Base-by-base conservation (phyloP, 2,888 invertebrate species). In the Lasioglossum vierecki region DNA sequence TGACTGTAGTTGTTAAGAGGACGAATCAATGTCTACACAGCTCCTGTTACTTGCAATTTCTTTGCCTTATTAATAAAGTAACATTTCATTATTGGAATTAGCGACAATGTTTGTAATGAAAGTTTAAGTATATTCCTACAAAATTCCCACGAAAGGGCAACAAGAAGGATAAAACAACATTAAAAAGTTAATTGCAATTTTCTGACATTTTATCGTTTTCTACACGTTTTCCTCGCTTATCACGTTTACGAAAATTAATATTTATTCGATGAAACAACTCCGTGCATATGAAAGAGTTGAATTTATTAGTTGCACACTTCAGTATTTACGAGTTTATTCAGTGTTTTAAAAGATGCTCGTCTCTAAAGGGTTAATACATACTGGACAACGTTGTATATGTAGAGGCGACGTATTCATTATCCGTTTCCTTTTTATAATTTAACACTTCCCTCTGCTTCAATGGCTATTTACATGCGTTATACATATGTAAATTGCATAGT, bases 401-500 rank as follows among this genome's bases (percentile, higher is more conserved):
- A 60, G 60, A 60, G 60, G 60, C 26, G 11, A 60, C 60, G 26
- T 60, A 60, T 60, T 60, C 60, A 60, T 60, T 60, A 60, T 26
- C 26, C 60, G 26, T 60, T 60, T 60, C 60, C 60, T 60, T 60
- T 60, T 60, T 60, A 60, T 13, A 60, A 44, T 44, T 44, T 44
- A 44, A 60, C 26, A 60, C 60, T 60, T 60, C 26, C 60, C 60
- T 60, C 26, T 13, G 26, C 26, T 26, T 26, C 60, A 26, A 26
- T 13, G 26, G 26, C 5, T 60, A 26, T 13, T 60, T 60, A 44
- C 13, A 44, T 44, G 11, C 26, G 4, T 60, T 60, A 60, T 60
- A 26, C 44, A 44, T 44, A 44, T 22, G 60, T 13, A 26, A 26
- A 26, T 60, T 13, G 26, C 13, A 26, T 60, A 60, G 13, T n/a